Base-by-base conservation (phyloP, 2,888 invertebrate genomes). In the Bibio marci region DNA sequence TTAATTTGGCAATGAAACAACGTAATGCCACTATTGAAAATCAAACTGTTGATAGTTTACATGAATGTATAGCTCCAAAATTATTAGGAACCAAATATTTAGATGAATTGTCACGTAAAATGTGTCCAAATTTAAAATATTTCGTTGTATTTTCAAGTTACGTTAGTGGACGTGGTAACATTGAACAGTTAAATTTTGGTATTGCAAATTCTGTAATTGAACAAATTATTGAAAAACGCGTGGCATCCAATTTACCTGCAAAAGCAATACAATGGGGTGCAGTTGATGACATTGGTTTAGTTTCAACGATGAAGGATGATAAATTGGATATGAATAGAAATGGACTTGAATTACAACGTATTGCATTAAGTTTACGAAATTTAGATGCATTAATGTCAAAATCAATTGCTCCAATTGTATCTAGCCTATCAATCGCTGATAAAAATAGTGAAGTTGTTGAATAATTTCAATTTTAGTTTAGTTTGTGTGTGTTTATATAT, bases 91-190 rank as follows among this genome's bases (percentile, higher is more conserved):
- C 90, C 0, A 59, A 72, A 50, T 66, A 82, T 54, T 64, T 92
- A 46, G 91, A 94, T 55, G 63, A 67, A 42, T 54, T 71, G 3
- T 70, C 74, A 0, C 65, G 81, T 35, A 58, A 59, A 31, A 44
- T 68, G 40, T 78, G 77, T 43, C 69, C 68, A 0, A 32, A 62
- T 2, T 49, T 71, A 31, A 69, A 75, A 51, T 71, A 80, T 62
- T 92, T 92, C 57, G 87, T 92, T 1, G 76, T 83, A 15, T 92
- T 91, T 64, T 91, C 91, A 0, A 90, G 90, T 14, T 83, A 90
- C 5, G 80, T 85, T 0, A 88, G 90, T 55, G 91, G 91, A 13
- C 72, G 88, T 18, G 92, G 92, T 48, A 91, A 91, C 58, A 77
- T 80, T 5, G 90, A 90, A 1, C 91, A 92, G 63, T 76, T 81